Conservation (phyloP, 2,888 invertebrate species). For the Nesidiocoris tenuis region DNA sequence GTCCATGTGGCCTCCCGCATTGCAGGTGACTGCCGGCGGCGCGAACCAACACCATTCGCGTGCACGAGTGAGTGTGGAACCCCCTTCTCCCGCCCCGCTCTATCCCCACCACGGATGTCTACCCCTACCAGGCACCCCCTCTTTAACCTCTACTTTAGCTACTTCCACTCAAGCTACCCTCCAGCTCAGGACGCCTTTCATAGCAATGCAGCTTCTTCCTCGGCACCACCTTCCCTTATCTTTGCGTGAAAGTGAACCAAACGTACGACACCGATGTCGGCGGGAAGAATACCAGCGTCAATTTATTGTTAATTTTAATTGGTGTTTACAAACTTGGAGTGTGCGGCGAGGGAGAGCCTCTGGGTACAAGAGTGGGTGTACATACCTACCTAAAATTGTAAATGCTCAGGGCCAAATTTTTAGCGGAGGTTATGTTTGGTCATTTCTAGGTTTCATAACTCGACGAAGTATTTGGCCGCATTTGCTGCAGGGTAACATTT, state of each 20-base stretch:
- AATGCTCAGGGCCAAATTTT: too few species aligned
- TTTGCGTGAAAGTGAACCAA: background rate
- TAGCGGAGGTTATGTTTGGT: too few species aligned
- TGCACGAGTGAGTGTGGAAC: conserved; percentile 22
- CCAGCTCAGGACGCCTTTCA: background rate
- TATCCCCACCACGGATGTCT: background rate
- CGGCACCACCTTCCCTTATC: background rate
- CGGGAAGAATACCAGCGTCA: too few species aligned
- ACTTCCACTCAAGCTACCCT: background rate
- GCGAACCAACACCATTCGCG: conserved; percentile 32
- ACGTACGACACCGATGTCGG: background rate
- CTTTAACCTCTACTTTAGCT: background rate
- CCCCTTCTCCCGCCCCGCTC: conserved; percentile 3
- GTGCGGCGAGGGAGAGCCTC: too few species aligned
- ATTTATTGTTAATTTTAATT: too few species aligned
- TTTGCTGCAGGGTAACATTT: too few species aligned
- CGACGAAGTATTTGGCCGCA: too few species aligned
- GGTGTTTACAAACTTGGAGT: too few species aligned
- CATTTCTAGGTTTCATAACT: too few species aligned
- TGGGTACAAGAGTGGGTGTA: too few species aligned
- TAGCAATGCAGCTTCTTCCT: background rate
- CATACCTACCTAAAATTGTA: too few species aligned
- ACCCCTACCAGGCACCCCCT: background rate
- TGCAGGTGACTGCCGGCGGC: conserved; percentile 44
- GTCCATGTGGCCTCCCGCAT: conserved; percentile 47